Percentiles rank a stretch among this genome's conserved stretches.
Evolutionary conservation across 2,888 invertebrate species (phyloP).

Genomic region (Volucella zonaria): DNA sequence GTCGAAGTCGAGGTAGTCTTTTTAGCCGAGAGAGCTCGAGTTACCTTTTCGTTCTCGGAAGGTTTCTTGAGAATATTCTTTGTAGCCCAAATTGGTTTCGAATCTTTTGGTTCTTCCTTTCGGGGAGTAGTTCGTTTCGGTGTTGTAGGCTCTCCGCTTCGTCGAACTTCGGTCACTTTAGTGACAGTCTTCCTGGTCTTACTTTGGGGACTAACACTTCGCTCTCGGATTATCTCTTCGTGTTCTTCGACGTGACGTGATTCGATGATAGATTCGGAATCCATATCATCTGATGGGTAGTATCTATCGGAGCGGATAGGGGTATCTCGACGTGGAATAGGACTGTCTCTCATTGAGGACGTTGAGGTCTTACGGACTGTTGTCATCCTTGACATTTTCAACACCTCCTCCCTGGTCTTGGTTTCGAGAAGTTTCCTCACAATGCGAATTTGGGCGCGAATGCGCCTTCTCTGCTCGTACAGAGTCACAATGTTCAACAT

Average conservation of each 20-base stretch:
- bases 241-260: constrained; percentile 65
- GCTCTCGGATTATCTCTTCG: constrained; percentile 75
- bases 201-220: constrained; percentile 79
- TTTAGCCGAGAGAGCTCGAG: constrained; percentile 58
- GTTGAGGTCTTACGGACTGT: constrained; percentile 54
- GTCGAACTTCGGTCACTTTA: constrained; percentile 70
- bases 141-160: constrained; percentile 76
- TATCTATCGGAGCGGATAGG: constrained; percentile 46
- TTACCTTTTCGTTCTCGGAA: constrained; percentile 79
- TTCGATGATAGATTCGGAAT: constrained; percentile 64
- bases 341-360: constrained; percentile 52
- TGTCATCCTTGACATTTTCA: constrained; percentile 55
- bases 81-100: constrained; percentile 86
- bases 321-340: constrained; percentile 54
- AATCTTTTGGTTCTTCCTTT: constrained; percentile 79
- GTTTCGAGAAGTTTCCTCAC: constrained; percentile 86
- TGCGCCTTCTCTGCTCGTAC: constrained; percentile 90
- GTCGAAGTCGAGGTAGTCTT: constrained; percentile 64
- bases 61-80: constrained; percentile 85
- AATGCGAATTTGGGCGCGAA: constrained; percentile 89
- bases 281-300: constrained; percentile 62
- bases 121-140: constrained; percentile 80
- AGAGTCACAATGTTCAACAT: constrained; percentile 89
- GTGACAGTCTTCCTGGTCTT: constrained; percentile 78
- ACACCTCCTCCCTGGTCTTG: constrained; percentile 73